Conservation (phyloP, 2,888 invertebrate genomes). For the Troides oblongomaculatus region DNA sequence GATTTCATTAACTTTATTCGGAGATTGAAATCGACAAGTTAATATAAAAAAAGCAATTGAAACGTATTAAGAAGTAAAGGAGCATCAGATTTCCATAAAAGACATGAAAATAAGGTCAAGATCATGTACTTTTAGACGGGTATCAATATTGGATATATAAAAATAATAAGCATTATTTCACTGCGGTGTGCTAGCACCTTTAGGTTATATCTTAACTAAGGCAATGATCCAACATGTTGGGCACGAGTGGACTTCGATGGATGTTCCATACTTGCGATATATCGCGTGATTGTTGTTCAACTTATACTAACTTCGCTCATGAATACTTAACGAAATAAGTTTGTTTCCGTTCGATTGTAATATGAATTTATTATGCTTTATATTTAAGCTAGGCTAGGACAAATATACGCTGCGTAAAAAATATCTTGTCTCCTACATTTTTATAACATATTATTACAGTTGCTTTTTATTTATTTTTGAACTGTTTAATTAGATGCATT, state of each 20-base stretch:
- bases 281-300: constrained; percentile 13
- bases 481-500: no score
- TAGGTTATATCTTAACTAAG: constrained; percentile 6
- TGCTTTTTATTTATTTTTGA: no score
- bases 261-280: constrained; percentile 18
- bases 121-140: not conserved
- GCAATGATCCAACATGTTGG: constrained; percentile 18
- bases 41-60: no score
- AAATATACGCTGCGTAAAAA: not conserved
- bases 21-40: no score
- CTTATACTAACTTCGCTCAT: constrained; percentile 17
- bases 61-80: no score
- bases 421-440: no score
- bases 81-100: no score
- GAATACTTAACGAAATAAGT: constrained; percentile 15
- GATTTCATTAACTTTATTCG: no score
- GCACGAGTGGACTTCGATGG: constrained; percentile 23
- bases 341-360: constrained; percentile 6
- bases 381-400: not conserved
- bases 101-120: no score
- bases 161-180: not conserved
- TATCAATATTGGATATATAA: not conserved
- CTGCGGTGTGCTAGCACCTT: constrained; percentile 15
- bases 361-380: not conserved
- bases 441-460: no score